These are phyloP conservation scores for Rhamnusium bicolor DNA, from an alignment of 2,888 invertebrate genomes.

Conservation along the genomic window DNA sequence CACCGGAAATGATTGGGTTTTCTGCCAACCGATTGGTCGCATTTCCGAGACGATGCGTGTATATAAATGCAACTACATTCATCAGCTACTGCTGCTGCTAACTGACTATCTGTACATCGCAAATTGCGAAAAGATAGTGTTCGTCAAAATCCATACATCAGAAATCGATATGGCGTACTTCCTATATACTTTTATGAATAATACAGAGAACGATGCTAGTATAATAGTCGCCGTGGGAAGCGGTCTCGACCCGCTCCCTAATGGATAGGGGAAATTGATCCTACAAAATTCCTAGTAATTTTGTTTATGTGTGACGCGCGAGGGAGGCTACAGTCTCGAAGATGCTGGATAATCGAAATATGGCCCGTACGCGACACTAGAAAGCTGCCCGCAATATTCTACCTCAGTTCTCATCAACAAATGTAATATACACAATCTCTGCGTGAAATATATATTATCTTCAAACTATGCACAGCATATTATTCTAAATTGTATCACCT, in stretches of 20 bases:
- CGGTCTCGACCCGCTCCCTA: slow-evolving; percentile 46
- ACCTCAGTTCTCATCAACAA: slow-evolving; percentile 5
- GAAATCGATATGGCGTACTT: slow-evolving; percentile 62
- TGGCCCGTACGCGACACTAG: slow-evolving; percentile 49
- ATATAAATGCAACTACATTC: slow-evolving; percentile 45
- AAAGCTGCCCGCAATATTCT: slow-evolving; percentile 30
- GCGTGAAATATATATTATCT: not conserved
- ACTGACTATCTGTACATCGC: slow-evolving; percentile 23
- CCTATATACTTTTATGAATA: slow-evolving; percentile 60
- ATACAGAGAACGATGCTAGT: slow-evolving; percentile 58
- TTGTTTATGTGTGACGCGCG: slow-evolving; percentile 57
- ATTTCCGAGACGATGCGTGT: slow-evolving; percentile 54
- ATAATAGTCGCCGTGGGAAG: slow-evolving; percentile 65
- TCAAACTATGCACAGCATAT: too few species aligned
- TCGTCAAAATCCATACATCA: slow-evolving; percentile 50
- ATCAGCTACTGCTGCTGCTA: slow-evolving; percentile 31
- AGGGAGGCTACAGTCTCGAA: slow-evolving; percentile 57
- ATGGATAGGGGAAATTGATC: slow-evolving; percentile 51
- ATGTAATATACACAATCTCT: slow-evolving; percentile 5
- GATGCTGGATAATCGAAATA: slow-evolving; percentile 55
- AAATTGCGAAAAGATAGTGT: slow-evolving; percentile 49
- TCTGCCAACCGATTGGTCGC: slow-evolving; percentile 67
- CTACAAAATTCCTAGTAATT: slow-evolving; percentile 69
- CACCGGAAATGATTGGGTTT: slow-evolving; percentile 77
- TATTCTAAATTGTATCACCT: too few species aligned